Evolutionary conservation across 2,113 vertebrate genomes (phyloP).

Genomic region (Misgurnus mizolepis): DNA sequence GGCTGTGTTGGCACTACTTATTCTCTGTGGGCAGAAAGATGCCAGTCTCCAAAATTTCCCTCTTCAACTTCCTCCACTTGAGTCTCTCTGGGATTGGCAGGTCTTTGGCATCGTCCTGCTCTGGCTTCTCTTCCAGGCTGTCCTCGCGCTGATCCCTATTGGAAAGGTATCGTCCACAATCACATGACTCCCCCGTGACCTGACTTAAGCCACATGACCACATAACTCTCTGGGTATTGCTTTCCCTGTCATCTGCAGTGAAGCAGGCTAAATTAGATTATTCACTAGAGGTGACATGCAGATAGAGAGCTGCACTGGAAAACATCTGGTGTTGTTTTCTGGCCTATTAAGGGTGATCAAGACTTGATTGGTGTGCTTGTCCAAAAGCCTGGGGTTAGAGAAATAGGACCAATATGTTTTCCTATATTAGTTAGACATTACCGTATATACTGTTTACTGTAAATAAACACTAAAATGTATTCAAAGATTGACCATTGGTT

Average conservation of each 20-base stretch:
- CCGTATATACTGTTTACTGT: too few species aligned
- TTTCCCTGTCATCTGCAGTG: slow-evolving; percentile 6
- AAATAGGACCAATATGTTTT: too few species aligned
- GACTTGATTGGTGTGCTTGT: neutral
- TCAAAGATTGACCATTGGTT: neutral
- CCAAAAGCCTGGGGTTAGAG: neutral
- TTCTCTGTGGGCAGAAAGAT: slow-evolving; percentile 76
- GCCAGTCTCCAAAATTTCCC: slow-evolving; percentile 81
- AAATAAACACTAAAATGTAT: too few species aligned
- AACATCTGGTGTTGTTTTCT: slow-evolving; percentile 26
- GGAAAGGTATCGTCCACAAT: slow-evolving; percentile 81
- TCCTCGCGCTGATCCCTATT: slow-evolving; percentile 84
- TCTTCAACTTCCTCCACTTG: slow-evolving; percentile 71
- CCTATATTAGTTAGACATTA: too few species aligned
- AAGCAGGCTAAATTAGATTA: slow-evolving; percentile 56
- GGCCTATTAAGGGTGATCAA: neutral
- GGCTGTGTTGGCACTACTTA: slow-evolving; percentile 78
- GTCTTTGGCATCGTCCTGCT: slow-evolving; percentile 81
- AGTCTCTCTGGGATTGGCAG: slow-evolving; percentile 79
- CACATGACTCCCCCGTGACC: slow-evolving; percentile 10
- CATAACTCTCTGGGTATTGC: slow-evolving; percentile 1
- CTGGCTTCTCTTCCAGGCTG: slow-evolving; percentile 88
- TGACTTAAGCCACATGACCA: slow-evolving; percentile 28
- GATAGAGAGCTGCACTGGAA: neutral
- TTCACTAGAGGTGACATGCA: slow-evolving; percentile 29